Conservation (phyloP, 2,113 vertebrate species). For the Microtus oregoni region DNA sequence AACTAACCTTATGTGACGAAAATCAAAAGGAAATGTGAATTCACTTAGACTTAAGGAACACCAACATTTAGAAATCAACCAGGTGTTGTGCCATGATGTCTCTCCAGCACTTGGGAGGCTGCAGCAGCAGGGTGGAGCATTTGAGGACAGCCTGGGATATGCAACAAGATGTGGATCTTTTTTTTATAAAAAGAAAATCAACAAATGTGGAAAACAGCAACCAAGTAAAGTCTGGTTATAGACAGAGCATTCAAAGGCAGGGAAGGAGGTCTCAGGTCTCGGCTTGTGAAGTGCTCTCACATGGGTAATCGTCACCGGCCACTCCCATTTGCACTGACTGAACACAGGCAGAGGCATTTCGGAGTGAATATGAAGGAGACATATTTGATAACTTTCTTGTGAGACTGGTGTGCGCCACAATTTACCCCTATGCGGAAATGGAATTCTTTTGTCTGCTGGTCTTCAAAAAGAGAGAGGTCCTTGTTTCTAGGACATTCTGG, state of each 20-base stretch:
- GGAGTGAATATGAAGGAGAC: neutral
- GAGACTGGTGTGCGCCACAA: neutral
- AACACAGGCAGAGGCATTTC: neutral
- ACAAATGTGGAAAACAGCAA: neutral
- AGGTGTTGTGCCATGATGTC: rapidly evolving
- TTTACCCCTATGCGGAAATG: neutral
- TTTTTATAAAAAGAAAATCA: neutral
- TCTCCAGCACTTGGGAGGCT: neutral
- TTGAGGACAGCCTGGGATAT: neutral
- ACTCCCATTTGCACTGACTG: neutral
- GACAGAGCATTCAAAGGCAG: neutral
- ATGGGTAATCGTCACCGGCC: no score
- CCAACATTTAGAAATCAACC: neutral
- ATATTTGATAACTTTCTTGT: neutral
- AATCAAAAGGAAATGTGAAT: neutral
- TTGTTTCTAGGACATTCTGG: neutral
- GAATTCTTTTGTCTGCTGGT: neutral
- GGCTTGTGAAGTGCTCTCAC: neutral
- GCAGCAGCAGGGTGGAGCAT: neutral
- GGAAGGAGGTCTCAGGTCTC: neutral
- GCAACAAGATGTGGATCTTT: neutral
- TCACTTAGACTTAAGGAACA: neutral
- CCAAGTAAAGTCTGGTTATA: neutral
- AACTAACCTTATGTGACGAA: neutral
- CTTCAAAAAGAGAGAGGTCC: neutral